A percentile compares a stretch with the other conserved stretches of the same genome.
Evolutionary conservation across 1,140 invertebrate species (phyloP).

Genomic region (Leptinotarsa undecemlineata): DNA sequence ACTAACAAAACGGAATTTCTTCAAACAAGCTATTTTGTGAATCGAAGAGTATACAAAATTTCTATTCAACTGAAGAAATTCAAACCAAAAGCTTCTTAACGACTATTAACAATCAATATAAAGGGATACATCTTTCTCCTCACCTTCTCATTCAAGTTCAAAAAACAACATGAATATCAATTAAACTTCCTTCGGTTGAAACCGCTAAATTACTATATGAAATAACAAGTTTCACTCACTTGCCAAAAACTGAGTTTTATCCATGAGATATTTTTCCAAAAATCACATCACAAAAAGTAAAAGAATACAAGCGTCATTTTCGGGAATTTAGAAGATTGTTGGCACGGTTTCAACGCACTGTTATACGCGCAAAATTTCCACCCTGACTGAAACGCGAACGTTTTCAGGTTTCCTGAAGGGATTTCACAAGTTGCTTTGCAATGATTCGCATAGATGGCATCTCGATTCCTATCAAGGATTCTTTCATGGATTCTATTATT

Average conservation of each 20-base stretch:
- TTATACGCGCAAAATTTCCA: slow-evolving; percentile 26
- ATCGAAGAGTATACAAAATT: no score
- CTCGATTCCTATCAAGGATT: slow-evolving; percentile 1
- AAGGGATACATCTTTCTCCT: no score
- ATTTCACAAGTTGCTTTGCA: slow-evolving; percentile 17
- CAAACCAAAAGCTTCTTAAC: no score
- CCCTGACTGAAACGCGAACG: slow-evolving; percentile 25
- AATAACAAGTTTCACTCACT: neutral
- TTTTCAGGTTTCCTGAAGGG: slow-evolving; percentile 25
- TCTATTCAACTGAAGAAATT: no score
- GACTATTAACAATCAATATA: no score
- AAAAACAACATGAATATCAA: no score
- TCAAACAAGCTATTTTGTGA: no score
- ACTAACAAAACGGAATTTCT: no score
- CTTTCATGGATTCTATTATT: no score
- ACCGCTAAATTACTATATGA: no score
- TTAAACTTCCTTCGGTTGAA: no score
- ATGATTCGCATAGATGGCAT: slow-evolving; percentile 24
- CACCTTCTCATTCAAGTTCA: no score
- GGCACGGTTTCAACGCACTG: slow-evolving; percentile 22
- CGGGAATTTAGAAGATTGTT: neutral
- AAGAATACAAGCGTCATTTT: slow-evolving; percentile 19
- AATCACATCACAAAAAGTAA: slow-evolving; percentile 23
- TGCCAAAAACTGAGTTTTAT: slow-evolving; percentile 7
- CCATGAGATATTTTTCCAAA: slow-evolving; percentile 4